Conservation (phyloP, 2,888 invertebrate species). For the Podotricha telesiphe region DNA sequence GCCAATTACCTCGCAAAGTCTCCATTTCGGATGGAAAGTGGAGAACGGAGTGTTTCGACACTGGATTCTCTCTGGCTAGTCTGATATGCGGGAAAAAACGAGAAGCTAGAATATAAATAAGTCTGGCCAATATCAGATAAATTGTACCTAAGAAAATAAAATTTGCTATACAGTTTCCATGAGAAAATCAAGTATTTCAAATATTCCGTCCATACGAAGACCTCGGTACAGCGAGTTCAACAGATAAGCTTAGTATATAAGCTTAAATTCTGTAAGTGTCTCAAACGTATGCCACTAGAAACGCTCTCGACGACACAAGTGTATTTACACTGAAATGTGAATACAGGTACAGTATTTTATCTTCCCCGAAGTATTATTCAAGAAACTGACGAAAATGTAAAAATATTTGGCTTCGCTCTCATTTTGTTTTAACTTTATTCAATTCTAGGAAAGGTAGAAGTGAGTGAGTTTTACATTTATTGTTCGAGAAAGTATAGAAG, state of each 20-base stretch:
- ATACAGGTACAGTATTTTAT: slow-evolving; percentile 2
- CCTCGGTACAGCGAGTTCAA: neutral
- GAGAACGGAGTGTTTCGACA: too few relatives aligned
- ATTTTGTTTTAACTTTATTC: neutral
- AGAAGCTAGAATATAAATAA: too few relatives aligned
- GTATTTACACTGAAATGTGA: slow-evolving; percentile 5
- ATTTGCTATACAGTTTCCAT: neutral
- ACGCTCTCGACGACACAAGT: slow-evolving; percentile 2
- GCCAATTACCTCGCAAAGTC: too few relatives aligned
- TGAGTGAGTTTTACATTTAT: too few relatives aligned
- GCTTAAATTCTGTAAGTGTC: slow-evolving; percentile 7
- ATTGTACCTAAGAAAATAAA: neutral
- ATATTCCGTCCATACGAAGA: neutral
- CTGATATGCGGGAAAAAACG: too few relatives aligned
- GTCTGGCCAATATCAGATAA: too few relatives aligned
- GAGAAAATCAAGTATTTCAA: neutral
- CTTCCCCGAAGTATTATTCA: neutral
- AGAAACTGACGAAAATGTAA: neutral
- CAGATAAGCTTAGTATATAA: slow-evolving; percentile 9
- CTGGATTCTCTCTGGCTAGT: too few relatives aligned
- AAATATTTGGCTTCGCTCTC: neutral
- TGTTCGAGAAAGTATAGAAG: too few relatives aligned
- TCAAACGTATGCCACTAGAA: slow-evolving; percentile 7
- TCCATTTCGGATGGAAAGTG: too few relatives aligned
- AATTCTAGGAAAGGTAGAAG: neutral